phyloP scores from a whole-genome alignment of 2,797 vertebrate genomes.

The Hylomyscus alleni region DNA sequence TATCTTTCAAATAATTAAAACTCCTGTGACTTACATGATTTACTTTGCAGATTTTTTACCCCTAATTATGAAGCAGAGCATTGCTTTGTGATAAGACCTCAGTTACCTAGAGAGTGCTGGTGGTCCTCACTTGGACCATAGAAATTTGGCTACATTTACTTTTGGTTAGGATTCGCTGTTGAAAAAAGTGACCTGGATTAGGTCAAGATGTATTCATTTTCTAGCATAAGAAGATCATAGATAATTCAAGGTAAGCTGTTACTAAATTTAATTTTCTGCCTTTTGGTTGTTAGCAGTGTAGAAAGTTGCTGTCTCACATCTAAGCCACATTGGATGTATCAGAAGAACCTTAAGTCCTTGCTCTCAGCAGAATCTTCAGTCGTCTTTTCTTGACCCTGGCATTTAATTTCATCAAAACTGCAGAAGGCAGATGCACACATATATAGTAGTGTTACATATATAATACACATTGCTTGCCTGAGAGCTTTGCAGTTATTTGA shows the following conservation, averaged over 20 bases:
- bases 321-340: background rate
- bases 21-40: background rate
- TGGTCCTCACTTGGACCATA: background rate
- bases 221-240: background rate
- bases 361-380: background rate
- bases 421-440: background rate
- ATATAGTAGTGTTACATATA: background rate
- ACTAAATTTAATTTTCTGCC: background rate
- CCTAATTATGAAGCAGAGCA: background rate
- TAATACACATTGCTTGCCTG: background rate
- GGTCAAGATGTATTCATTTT: background rate
- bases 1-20: constrained; percentile 17
- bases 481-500: background rate
- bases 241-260: background rate
- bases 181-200: background rate
- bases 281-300: background rate
- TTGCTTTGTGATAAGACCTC: background rate
- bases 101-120: background rate
- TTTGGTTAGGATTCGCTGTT: background rate
- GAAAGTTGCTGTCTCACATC: background rate
- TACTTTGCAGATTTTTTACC: background rate
- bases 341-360: background rate
- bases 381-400: background rate
- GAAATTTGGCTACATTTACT: background rate
- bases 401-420: background rate